These are phyloP conservation scores for Aphidoletes aphidimyza DNA, from an alignment of 2,888 invertebrate genomes.

Conservation along the genomic window DNA sequence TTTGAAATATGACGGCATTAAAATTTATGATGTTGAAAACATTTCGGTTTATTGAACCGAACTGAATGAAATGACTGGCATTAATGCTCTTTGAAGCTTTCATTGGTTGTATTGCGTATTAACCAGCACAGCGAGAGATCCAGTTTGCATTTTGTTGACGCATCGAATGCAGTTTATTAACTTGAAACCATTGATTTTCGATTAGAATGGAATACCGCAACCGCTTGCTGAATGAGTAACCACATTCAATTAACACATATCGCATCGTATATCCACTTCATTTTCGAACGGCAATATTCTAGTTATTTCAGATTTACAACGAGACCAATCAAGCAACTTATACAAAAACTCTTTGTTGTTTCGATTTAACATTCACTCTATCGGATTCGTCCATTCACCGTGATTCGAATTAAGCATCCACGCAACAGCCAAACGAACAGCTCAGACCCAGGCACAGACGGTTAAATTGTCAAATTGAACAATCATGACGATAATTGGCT, in stretches of 20 bases:
- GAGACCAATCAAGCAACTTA: not conserved
- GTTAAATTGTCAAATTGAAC: slow-evolving; percentile 4
- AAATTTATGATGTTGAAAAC: not conserved
- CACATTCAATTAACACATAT: slow-evolving; percentile 4
- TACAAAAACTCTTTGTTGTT: not conserved
- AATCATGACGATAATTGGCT: not conserved
- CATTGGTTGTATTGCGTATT: not conserved
- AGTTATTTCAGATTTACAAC: not conserved
- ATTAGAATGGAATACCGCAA: no score
- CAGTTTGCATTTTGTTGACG: not conserved
- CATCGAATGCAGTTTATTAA: not conserved
- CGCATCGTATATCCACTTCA: no score
- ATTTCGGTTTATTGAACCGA: slow-evolving; percentile 36
- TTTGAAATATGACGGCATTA: not conserved
- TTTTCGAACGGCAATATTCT: slow-evolving; percentile 9
- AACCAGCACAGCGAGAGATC: not conserved
- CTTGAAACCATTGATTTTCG: not conserved
- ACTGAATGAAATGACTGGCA: not conserved
- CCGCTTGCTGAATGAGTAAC: not conserved
- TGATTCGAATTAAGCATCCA: not conserved
- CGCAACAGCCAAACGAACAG: not conserved
- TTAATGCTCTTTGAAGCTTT: not conserved
- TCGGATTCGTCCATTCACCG: not conserved
- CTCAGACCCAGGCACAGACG: not conserved
- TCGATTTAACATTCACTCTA: not conserved